Conservation (phyloP, 2,113 vertebrate genomes). For the Malurus elegans region DNA sequence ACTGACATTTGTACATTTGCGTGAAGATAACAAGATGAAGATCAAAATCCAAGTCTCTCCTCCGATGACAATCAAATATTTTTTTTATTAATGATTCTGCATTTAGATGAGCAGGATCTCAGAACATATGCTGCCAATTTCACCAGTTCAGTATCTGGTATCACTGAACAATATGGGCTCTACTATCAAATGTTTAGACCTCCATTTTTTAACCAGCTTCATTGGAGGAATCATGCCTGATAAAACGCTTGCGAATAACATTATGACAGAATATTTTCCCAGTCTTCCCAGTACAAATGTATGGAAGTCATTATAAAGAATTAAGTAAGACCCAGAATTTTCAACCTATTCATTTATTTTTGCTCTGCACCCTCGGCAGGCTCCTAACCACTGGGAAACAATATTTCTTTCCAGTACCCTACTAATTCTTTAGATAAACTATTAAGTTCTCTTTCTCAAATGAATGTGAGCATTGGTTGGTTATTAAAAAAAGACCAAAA, state of each 20-base stretch:
- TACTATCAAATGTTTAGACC: not conserved
- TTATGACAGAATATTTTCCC: not conserved
- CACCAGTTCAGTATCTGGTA: not conserved
- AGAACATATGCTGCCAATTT: not conserved
- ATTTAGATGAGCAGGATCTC: not conserved
- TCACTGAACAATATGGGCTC: not conserved
- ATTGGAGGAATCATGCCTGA: not conserved
- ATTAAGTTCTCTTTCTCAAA: not conserved
- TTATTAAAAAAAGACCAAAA: not conserved
- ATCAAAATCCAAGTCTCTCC: not conserved
- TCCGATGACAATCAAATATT: not conserved
- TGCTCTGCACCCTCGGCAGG: not conserved
- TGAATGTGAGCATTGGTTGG: not conserved
- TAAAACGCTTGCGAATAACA: not conserved
- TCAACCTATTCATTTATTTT: not conserved
- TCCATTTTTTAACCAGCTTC: not conserved
- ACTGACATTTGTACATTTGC: not conserved
- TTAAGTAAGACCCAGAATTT: not conserved
- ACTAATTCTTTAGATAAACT: not conserved
- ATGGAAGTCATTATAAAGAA: not conserved
- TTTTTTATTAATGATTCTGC: not conserved
- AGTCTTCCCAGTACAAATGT: not conserved
- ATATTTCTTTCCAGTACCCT: rapidly evolving
- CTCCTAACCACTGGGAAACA: not conserved
- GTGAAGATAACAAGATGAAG: not conserved